These are phyloP conservation scores for Zosterops hypoxanthus DNA, from an alignment of 2,113 vertebrate species.

Conservation along the genomic window DNA sequence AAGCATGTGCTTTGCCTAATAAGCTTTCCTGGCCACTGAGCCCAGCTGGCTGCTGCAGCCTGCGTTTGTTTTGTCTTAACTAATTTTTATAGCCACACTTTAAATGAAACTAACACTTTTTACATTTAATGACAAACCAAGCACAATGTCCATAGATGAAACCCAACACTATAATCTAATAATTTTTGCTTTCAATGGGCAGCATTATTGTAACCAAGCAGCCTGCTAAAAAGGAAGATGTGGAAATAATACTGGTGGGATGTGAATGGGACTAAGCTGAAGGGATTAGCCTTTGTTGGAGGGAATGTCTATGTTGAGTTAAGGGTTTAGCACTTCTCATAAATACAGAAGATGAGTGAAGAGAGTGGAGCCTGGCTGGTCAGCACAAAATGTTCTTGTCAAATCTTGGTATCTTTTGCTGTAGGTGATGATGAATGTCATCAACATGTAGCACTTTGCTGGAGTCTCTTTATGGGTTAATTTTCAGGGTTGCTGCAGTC, in stretches of 20 bases:
- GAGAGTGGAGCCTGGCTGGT: neutral
- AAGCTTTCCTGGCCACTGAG: slow-evolving; percentile 20
- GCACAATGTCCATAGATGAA: slow-evolving; percentile 53
- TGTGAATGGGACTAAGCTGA: neutral
- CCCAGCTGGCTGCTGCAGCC: slow-evolving; percentile 49
- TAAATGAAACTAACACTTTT: slow-evolving; percentile 20
- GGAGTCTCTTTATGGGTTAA: neutral
- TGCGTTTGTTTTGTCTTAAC: slow-evolving; percentile 52
- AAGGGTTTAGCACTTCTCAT: neutral
- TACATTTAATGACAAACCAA: neutral
- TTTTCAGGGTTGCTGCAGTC: neutral
- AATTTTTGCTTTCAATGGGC: slow-evolving; percentile 17
- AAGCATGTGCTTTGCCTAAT: slow-evolving; percentile 30
- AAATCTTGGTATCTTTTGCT: neutral
- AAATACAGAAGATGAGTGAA: neutral
- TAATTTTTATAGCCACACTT: slow-evolving; percentile 41
- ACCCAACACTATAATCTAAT: slow-evolving; percentile 38
- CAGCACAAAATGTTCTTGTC: neutral
- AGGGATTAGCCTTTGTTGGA: neutral
- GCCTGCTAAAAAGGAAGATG: neutral
- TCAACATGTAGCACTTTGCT: neutral
- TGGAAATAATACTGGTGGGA: slow-evolving; percentile 2
- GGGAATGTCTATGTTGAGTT: neutral
- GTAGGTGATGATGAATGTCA: neutral
- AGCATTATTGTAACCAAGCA: slow-evolving; percentile 2